Conservation (phyloP, 2,888 invertebrate genomes). For the Charanyca ferruginea region DNA sequence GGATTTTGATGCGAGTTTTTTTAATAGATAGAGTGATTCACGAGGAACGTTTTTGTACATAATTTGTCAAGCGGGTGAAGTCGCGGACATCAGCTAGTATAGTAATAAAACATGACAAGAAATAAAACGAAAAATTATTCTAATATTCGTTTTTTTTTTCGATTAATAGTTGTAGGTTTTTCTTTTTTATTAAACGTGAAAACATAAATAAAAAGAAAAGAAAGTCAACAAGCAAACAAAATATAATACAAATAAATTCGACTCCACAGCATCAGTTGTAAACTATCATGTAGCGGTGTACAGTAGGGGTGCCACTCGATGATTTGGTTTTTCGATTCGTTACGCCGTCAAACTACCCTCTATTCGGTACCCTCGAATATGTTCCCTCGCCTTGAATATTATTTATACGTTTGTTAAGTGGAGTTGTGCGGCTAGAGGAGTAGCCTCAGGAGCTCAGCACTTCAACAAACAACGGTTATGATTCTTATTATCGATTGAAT, state of each 20-base stretch:
- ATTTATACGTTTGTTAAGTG: constrained; percentile 92
- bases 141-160: no score
- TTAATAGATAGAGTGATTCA: no score
- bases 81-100: no score
- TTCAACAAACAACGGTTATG: constrained; percentile 89
- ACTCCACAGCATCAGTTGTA: constrained; percentile 76
- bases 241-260: constrained; percentile 41
- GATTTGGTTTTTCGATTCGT: constrained; percentile 92
- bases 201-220: neutral
- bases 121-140: neutral
- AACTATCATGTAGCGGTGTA: constrained; percentile 90
- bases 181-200: no score
- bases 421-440: constrained; percentile 87
- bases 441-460: constrained; percentile 88
- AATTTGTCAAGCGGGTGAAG: no score
- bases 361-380: constrained; percentile 88
- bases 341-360: constrained; percentile 91
- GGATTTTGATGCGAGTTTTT: no score
- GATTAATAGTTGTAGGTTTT: no score
- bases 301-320: constrained; percentile 90
- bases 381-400: constrained; percentile 91
- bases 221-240: constrained; percentile 18
- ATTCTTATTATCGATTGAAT: constrained; percentile 83
- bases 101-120: neutral
- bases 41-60: no score